Percentiles rank a stretch among this genome's conserved stretches.
Evolutionary conservation across 1,140 invertebrate genomes (phyloP).

Genomic region (Calephelis nemesis): DNA sequence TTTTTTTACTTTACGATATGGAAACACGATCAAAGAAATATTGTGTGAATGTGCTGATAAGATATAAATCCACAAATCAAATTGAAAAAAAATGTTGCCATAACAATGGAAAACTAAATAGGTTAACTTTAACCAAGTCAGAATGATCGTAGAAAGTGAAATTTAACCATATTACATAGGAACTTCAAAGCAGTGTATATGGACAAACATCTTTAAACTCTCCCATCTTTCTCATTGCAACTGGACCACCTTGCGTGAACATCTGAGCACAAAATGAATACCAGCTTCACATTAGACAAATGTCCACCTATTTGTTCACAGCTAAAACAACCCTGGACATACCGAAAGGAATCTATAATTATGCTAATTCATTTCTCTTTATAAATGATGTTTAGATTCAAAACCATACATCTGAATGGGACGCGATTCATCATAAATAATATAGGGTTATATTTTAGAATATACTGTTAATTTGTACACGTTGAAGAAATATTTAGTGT

Average conservation of each 20-base stretch:
- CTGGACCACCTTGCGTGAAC: conserved; percentile 8
- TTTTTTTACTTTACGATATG: too few relatives aligned
- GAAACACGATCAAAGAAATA: too few relatives aligned
- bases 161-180: neutral
- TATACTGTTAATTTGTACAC: conserved; percentile 5
- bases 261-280: conserved; percentile 1
- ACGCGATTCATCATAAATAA: conserved; percentile 8
- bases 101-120: too few relatives aligned
- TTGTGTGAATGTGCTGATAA: too few relatives aligned
- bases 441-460: conserved; percentile 12
- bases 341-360: conserved; percentile 15
- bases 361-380: conserved; percentile 17
- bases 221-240: neutral
- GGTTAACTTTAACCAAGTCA: too few relatives aligned
- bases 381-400: conserved; percentile 19
- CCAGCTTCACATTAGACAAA: conserved; percentile 5
- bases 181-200: neutral
- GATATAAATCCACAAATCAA: too few relatives aligned
- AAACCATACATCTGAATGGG: conserved; percentile 16
- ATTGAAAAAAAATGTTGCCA: too few relatives aligned
- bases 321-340: conserved; percentile 16
- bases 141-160: too few relatives aligned
- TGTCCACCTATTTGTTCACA: conserved; percentile 12
- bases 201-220: neutral
- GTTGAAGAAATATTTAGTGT: neutral